Conservation (phyloP, 2,888 invertebrate genomes). For the Lasioglossum calceatum region DNA sequence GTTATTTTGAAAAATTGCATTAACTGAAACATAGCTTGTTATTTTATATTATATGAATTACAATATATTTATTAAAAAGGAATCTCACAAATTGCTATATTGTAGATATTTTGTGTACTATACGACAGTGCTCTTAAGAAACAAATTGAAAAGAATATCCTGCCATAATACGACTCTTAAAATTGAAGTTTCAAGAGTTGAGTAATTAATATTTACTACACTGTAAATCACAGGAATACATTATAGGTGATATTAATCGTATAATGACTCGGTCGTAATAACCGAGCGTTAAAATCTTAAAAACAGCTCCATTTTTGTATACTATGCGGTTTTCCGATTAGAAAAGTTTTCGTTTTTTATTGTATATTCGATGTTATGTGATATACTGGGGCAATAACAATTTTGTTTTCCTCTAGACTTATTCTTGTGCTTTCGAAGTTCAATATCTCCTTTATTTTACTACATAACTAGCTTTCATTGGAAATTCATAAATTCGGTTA, state of each 20-base stretch:
- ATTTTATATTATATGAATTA: constrained; percentile 34
- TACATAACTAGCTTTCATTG: background rate
- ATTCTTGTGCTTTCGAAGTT: background rate
- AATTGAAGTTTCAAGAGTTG: constrained; percentile 20
- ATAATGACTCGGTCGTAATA: constrained; percentile 56
- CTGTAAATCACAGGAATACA: constrained; percentile 31
- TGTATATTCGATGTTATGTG: constrained; percentile 48
- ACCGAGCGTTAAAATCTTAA: constrained; percentile 17
- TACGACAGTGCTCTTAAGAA: constrained; percentile 21
- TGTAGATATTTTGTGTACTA: constrained; percentile 35
- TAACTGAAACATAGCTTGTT: constrained; percentile 30
- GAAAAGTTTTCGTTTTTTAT: constrained; percentile 40
- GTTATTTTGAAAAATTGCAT: constrained; percentile 25
- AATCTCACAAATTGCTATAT: constrained; percentile 29
- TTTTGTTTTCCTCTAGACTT: background rate
- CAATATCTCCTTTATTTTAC: background rate
- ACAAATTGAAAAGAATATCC: constrained; percentile 38
- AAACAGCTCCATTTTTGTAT: constrained; percentile 35
- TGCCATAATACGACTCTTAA: constrained; percentile 52
- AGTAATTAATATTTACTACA: constrained; percentile 35
- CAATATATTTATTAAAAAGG: constrained; percentile 45
- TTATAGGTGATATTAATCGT: constrained; percentile 30
- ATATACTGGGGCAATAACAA: constrained; percentile 24
- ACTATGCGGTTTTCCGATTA: constrained; percentile 18
- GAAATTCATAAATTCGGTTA: background rate